Base-by-base conservation (phyloP, 2,888 invertebrate genomes). In the Schrankia costaestrigalis region DNA sequence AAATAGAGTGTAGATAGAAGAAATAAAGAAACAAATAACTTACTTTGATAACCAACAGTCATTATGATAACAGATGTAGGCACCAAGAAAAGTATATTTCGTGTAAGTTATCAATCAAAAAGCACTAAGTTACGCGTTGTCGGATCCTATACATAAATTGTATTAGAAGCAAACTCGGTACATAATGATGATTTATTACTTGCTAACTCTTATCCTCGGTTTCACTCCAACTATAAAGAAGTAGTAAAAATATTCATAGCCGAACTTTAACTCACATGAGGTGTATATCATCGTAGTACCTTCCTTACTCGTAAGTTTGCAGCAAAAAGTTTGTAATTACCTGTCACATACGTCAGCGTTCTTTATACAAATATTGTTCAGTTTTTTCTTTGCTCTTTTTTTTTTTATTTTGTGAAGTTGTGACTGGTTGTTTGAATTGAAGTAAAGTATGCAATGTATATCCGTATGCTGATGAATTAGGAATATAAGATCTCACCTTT, bases 171-270 rank as follows among this genome's bases (percentile, higher is more conserved):
- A 31, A 39, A 5, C 41, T 38, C 29, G 26, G 33, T 31, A 42
- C 21, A 44, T 27, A n/a, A 31, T 37, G 29, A 40, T 48, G 48
- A 52, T 52, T 48, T 53, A 52, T 52, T 49, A 40, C 40, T 48
- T 11, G 28, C 40, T 36, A 49, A 53, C 39, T 53, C 49, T 45
- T 33, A 29, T 28, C 35, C 32, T 35, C 23, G 49, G 49, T 38
- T 34, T 28, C 6, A 10, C 15, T 38, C 26, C 12, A 11, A 24
- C 23, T 11, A 11, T 14, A 30, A 36, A 26, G 37, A 45, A 30
- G 23, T 3, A 31, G 25, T 30, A 35, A 51, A 47, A 35, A 52
- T 51, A 51, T 51, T 41, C 33, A 44, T 35, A 33, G 39, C 31
- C 19, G 4, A 23, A 10, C 26, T 26, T 14, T 18, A 11, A 17